Evolutionary conservation across 2,797 vertebrate genomes (phyloP).

Genomic region (Vultur gryphus): DNA sequence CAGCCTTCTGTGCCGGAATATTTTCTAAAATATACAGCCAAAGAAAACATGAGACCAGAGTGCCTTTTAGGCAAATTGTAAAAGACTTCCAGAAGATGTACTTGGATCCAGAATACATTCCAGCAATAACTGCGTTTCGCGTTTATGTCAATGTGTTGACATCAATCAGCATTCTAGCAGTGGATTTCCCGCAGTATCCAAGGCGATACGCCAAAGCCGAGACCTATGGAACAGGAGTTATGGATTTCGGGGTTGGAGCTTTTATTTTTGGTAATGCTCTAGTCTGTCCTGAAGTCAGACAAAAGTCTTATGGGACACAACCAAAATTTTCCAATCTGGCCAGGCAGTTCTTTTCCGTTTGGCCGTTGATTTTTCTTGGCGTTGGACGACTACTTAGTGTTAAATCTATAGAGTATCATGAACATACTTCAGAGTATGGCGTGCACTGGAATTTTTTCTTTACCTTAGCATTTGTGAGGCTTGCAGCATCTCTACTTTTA

Average conservation of each 20-base stretch:
- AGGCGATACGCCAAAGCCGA: slow-evolving; percentile 93
- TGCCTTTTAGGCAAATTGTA: slow-evolving; percentile 45
- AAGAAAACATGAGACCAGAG: slow-evolving; percentile 15
- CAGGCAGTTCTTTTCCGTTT: slow-evolving; percentile 82
- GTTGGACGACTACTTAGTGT: slow-evolving; percentile 81
- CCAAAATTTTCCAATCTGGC: slow-evolving; percentile 68
- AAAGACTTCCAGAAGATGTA: slow-evolving; percentile 73
- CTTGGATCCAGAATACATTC: slow-evolving; percentile 77
- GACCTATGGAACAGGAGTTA: slow-evolving; percentile 92
- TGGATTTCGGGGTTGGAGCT: slow-evolving; percentile 93
- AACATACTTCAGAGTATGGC: slow-evolving; percentile 92
- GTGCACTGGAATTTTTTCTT: slow-evolving; percentile 99
- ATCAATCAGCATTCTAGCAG: slow-evolving; percentile 89
- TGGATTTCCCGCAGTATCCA: slow-evolving; percentile 91
- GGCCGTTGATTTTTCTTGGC: slow-evolving; percentile 87
- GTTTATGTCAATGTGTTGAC: slow-evolving; percentile 88
- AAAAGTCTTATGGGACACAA: slow-evolving; percentile 40
- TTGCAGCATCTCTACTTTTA: slow-evolving; percentile 83
- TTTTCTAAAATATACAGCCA: slow-evolving; percentile 71
- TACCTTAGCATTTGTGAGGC: slow-evolving; percentile 85
- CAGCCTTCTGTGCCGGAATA: slow-evolving; percentile 58
- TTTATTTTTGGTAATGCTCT: slow-evolving; percentile 90
- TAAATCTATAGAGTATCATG: slow-evolving; percentile 87
- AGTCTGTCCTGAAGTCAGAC: slow-evolving; percentile 88
- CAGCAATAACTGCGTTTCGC: slow-evolving; percentile 85